A percentile compares a stretch with the other conserved stretches of the same genome.
Evolutionary conservation across 2,888 invertebrate species (phyloP).

Genomic region (Caenorhabditis zanzibari): DNA sequence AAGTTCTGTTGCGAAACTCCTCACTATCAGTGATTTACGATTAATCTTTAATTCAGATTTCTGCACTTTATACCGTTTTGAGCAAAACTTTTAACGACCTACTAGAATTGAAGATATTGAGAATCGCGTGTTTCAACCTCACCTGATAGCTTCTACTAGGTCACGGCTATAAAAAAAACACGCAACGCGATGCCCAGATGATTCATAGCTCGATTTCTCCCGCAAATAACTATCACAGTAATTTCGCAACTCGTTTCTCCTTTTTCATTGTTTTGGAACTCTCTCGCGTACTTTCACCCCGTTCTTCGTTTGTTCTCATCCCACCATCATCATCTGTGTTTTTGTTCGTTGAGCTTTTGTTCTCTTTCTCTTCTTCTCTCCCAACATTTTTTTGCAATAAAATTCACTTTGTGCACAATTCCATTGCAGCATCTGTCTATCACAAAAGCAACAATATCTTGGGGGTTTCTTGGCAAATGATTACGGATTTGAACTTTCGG

Average conservation of each 20-base stretch:
- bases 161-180: constrained; percentile 1
- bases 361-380: background rate
- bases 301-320: constrained; percentile 16
- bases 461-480: background rate
- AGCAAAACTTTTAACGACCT: too few relatives aligned
- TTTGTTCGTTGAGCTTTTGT: constrained; percentile 9
- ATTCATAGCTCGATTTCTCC: constrained; percentile 19
- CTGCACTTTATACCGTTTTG: too few relatives aligned
- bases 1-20: constrained; percentile 20
- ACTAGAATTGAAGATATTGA: background rate
- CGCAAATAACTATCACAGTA: constrained; percentile 10
- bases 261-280: background rate
- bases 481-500: background rate
- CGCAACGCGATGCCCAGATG: background rate
- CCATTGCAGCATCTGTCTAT: background rate
- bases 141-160: background rate
- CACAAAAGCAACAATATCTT: constrained; percentile 11
- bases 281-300: background rate
- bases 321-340: constrained; percentile 6
- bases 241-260: constrained; percentile 17
- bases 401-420: constrained; percentile 24
- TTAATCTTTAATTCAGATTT: too few relatives aligned
- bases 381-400: constrained; percentile 16
- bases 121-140: background rate
- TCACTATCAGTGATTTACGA: background rate